A percentile compares a stretch with the other conserved stretches of the same genome.
These are phyloP conservation scores for Cecidostiba fungosa DNA, from an alignment of 2,888 invertebrate genomes.

Conservation along the genomic window DNA sequence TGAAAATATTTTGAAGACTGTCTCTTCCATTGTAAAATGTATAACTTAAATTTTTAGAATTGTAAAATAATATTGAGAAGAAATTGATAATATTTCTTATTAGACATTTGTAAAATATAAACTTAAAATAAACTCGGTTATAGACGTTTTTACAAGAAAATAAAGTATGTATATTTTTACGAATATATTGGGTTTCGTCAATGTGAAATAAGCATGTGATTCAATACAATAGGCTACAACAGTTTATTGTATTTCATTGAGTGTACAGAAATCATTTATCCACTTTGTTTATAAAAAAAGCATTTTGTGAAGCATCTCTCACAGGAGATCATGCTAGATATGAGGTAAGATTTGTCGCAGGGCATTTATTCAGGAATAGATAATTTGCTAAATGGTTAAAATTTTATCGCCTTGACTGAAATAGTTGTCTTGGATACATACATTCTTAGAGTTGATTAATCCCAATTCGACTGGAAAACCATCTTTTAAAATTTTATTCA, in stretches of 20 bases:
- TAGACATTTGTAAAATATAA: constrained; percentile 55
- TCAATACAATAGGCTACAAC: constrained; percentile 55
- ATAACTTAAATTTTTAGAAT: constrained; percentile 46
- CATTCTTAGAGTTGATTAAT: not conserved
- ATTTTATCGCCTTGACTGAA: not conserved
- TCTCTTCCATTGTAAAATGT: constrained; percentile 53
- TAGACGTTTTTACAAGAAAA: constrained; percentile 56
- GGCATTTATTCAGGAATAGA: constrained; percentile 18
- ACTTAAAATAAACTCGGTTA: constrained; percentile 49
- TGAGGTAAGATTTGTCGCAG: constrained; percentile 63
- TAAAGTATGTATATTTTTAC: constrained; percentile 48
- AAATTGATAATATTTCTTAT: constrained; percentile 48
- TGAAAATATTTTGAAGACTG: constrained; percentile 57
- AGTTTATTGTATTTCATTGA: constrained; percentile 69
- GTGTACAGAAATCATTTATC: constrained; percentile 66
- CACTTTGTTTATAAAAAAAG: constrained; percentile 64
- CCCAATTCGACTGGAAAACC: not conserved
- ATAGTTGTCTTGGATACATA: not conserved
- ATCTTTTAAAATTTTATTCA: constrained; percentile 25
- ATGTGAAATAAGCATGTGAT: constrained; percentile 5
- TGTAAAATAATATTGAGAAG: constrained; percentile 53
- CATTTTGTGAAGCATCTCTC: constrained; percentile 62
- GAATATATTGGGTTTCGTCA: constrained; percentile 11
- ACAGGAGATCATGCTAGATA: constrained; percentile 61
- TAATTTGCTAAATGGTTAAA: constrained; percentile 17